These are phyloP conservation scores for Hymenochirus boettgeri DNA, from an alignment of 2,113 vertebrate species.

Conservation along the genomic window DNA sequence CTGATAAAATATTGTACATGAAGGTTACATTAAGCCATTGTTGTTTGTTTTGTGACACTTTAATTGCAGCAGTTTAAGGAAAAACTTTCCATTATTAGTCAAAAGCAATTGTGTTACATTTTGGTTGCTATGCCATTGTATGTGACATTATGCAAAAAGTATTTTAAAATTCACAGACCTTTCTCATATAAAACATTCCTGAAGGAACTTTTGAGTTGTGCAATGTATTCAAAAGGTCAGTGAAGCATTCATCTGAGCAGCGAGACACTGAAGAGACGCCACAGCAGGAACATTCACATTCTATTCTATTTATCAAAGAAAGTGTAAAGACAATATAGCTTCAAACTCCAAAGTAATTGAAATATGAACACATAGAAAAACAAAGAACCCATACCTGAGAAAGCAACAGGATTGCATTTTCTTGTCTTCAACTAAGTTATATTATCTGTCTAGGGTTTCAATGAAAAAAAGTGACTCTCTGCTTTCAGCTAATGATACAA, in stretches of 20 bases:
- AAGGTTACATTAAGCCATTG: too few species aligned
- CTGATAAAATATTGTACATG: too few species aligned
- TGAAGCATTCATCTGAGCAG: slow-evolving; percentile 23
- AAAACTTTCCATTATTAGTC: neutral
- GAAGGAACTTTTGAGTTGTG: neutral
- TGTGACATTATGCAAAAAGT: neutral
- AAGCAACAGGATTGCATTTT: slow-evolving; percentile 1
- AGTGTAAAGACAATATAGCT: slow-evolving; percentile 17
- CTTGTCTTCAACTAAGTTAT: neutral
- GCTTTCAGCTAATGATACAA: slow-evolving; percentile 15
- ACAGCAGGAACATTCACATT: slow-evolving; percentile 2
- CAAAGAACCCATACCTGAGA: neutral
- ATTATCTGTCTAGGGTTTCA: slow-evolving; percentile 1
- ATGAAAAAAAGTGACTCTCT: slow-evolving; percentile 10
- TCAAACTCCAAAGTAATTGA: neutral
- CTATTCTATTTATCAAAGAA: slow-evolving; percentile 5
- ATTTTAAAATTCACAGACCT: neutral
- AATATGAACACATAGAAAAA: slow-evolving; percentile 4
- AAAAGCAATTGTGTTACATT: neutral
- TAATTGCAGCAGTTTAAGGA: neutral
- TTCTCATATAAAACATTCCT: neutral
- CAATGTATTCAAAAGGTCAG: slow-evolving; percentile 12
- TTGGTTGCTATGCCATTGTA: neutral
- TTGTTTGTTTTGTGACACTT: neutral
- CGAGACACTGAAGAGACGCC: neutral